Evolutionary conservation across 2,113 vertebrate species (phyloP).

Genomic region (Macroglossus sobrinus): DNA sequence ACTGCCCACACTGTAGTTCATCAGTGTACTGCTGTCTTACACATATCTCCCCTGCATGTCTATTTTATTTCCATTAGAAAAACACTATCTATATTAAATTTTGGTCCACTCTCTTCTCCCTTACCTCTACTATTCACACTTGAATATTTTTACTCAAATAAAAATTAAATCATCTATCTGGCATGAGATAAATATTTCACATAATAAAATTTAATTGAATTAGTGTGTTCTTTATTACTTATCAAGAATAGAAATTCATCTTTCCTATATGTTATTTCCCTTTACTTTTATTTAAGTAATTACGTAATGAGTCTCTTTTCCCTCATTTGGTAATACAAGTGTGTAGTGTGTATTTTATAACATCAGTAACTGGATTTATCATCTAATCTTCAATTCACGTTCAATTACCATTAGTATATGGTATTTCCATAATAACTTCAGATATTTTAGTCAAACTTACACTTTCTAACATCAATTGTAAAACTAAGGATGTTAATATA

Average conservation of each 20-base stretch:
- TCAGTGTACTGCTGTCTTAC: not conserved
- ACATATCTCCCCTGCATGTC: not conserved
- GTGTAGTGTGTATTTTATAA: not conserved
- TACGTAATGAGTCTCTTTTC: not conserved
- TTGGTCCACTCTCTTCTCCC: not conserved
- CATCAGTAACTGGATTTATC: not conserved
- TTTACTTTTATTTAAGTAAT: conserved; percentile 72
- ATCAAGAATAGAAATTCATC: not conserved
- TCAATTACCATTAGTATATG: conserved; percentile 62
- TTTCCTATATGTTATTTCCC: not conserved
- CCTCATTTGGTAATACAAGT: not conserved
- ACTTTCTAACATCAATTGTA: not conserved
- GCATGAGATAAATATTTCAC: not conserved
- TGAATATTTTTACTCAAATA: not conserved
- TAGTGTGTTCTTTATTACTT: not conserved
- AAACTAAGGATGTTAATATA: not conserved
- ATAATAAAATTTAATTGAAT: not conserved
- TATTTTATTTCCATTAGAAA: not conserved
- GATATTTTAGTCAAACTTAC: not conserved
- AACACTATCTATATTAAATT: not conserved
- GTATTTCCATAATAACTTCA: not conserved
- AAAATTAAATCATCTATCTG: not conserved
- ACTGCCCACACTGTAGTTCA: not conserved
- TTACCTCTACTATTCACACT: not conserved
- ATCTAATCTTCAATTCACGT: not conserved